Conservation (phyloP, 2,113 vertebrate species). For the Aix galericulata region DNA sequence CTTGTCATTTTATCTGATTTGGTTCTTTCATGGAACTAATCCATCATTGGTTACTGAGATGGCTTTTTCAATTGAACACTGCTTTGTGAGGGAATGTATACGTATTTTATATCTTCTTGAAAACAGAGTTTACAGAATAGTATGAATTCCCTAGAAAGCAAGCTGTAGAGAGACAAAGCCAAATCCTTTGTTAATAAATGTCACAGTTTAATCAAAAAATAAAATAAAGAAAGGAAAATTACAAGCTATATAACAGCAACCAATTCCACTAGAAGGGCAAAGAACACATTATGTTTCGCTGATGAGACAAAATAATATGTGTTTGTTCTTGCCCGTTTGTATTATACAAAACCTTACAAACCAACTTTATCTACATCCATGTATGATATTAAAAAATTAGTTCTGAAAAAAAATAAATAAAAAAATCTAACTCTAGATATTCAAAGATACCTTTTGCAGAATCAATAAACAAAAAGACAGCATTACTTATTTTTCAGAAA, state of each 20-base stretch:
- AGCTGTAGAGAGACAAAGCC: neutral
- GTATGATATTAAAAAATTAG: neutral
- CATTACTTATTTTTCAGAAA: neutral
- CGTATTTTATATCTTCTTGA: neutral
- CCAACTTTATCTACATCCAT: neutral
- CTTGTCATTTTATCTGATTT: conserved; percentile 22
- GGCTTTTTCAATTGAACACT: neutral
- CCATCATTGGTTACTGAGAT: conserved; percentile 6
- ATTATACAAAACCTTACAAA: neutral
- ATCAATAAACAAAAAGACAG: neutral
- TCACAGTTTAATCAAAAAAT: neutral
- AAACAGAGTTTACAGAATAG: conserved; percentile 3
- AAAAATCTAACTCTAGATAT: neutral
- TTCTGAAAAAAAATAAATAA: neutral
- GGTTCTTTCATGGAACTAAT: conserved; percentile 8
- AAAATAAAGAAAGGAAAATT: neutral
- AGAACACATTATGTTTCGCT: neutral
- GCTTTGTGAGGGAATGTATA: neutral
- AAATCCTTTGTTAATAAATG: conserved; percentile 2
- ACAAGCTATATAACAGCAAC: neutral
- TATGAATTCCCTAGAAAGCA: conserved; percentile 12
- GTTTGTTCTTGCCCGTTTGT: neutral
- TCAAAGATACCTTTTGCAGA: neutral
- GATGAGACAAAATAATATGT: neutral
- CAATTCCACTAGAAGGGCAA: neutral